phyloP scores from a whole-genome alignment of 1,140 invertebrate genomes.

The Diuraphis noxia region DNA sequence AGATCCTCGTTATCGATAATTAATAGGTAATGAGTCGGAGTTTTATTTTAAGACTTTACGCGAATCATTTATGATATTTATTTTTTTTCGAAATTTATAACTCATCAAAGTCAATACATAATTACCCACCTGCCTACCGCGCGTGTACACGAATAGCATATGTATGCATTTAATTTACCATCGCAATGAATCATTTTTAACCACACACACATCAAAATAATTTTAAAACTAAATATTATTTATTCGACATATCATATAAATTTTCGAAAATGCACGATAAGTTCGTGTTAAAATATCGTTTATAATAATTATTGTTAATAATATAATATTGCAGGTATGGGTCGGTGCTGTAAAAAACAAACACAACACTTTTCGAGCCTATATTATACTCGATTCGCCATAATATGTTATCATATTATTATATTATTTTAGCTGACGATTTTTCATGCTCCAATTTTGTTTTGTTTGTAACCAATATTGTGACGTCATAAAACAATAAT shows the following conservation, averaged over 20 bases:
- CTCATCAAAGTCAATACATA: neutral
- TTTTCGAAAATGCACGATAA: neutral
- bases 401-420: too few species aligned
- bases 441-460: conserved; percentile 24
- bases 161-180: neutral
- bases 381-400: neutral
- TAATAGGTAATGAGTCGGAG: neutral
- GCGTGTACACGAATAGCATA: neutral
- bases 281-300: neutral
- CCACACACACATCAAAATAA: neutral
- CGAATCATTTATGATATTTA: neutral
- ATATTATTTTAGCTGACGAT: neutral
- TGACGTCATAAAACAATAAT: neutral
- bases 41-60: neutral
- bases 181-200: neutral
- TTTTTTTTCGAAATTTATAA: neutral
- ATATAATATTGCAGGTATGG: too few species aligned
- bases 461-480: conserved; percentile 15
- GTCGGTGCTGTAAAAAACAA: too few species aligned
- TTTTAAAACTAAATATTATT: neutral
- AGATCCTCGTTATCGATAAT: neutral
- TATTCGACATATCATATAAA: neutral
- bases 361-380: neutral
- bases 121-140: too few species aligned
- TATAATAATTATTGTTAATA: neutral